Conservation (phyloP, 2,797 vertebrate species). For the Pseudochaenichthys georgianus region DNA sequence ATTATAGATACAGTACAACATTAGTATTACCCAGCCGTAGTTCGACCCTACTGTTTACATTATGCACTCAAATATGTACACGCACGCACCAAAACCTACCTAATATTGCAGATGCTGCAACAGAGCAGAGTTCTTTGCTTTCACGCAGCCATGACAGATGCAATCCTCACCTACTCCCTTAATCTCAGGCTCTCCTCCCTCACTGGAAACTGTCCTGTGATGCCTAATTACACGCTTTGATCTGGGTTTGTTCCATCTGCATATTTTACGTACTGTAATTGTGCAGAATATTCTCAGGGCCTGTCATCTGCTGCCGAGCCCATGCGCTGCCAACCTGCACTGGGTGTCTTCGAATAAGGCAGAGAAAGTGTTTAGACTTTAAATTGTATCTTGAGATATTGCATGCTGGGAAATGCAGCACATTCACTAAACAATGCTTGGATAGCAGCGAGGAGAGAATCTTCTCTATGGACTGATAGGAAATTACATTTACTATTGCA, state of each 20-base stretch:
- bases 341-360: conserved; percentile 18
- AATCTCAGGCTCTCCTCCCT: conserved; percentile 70
- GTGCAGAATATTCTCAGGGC: conserved; percentile 71
- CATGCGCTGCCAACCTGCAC: neutral
- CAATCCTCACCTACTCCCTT: conserved; percentile 48
- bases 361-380: conserved; percentile 35
- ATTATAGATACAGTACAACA: too few relatives aligned
- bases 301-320: conserved; percentile 39
- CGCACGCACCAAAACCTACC: neutral
- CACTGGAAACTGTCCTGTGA: conserved; percentile 67
- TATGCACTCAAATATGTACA: neutral
- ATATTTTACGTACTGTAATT: conserved; percentile 76
- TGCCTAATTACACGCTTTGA: conserved; percentile 82
- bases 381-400: conserved; percentile 33
- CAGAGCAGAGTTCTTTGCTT: conserved; percentile 9
- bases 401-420: conserved; percentile 1
- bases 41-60: too few relatives aligned
- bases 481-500: conserved; percentile 21
- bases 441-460: conserved; percentile 23
- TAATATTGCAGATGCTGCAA: conserved; percentile 23
- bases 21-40: too few relatives aligned
- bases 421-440: conserved; percentile 20
- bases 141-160: conserved; percentile 23
- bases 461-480: conserved; percentile 19
- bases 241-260: conserved; percentile 78